These are phyloP conservation scores for Chlamydotis undulata DNA, from an alignment of 2,113 vertebrate species.

Conservation along the genomic window DNA sequence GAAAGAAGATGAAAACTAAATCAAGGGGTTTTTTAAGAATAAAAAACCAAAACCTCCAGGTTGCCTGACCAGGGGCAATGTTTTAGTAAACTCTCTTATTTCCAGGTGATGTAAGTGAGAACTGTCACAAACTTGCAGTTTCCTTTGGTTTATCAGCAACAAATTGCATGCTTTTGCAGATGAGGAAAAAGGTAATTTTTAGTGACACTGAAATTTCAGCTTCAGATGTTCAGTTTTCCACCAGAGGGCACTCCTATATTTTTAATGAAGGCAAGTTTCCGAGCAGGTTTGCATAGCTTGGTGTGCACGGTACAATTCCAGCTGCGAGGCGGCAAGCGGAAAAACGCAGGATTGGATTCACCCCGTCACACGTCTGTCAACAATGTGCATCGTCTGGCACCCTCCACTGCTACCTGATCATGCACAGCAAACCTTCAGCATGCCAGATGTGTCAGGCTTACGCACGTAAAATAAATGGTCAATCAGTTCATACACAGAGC, in stretches of 20 bases:
- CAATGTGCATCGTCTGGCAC: not conserved
- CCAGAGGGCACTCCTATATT: constrained; percentile 64
- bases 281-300: not conserved
- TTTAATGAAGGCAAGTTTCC: not conserved
- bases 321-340: not conserved
- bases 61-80: not conserved
- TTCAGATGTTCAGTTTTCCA: not conserved
- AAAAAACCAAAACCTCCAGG: not conserved
- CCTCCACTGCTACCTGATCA: fast-evolving
- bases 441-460: not conserved
- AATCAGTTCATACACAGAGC: not conserved
- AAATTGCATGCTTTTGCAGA: fast-evolving
- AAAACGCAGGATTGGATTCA: not conserved
- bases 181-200: not conserved
- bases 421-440: not conserved
- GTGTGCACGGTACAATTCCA: fast-evolving
- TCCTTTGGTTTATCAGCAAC: not conserved
- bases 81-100: not conserved
- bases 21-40: not conserved
- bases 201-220: not conserved
- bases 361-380: not conserved
- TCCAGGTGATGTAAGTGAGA: not conserved
- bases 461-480: fast-evolving
- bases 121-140: not conserved
- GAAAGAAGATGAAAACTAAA: not conserved